A percentile compares a stretch with the other conserved stretches of the same genome.
Evolutionary conservation across 2,888 invertebrate genomes (phyloP).

Genomic region (Caenorhabditis sp.): DNA sequence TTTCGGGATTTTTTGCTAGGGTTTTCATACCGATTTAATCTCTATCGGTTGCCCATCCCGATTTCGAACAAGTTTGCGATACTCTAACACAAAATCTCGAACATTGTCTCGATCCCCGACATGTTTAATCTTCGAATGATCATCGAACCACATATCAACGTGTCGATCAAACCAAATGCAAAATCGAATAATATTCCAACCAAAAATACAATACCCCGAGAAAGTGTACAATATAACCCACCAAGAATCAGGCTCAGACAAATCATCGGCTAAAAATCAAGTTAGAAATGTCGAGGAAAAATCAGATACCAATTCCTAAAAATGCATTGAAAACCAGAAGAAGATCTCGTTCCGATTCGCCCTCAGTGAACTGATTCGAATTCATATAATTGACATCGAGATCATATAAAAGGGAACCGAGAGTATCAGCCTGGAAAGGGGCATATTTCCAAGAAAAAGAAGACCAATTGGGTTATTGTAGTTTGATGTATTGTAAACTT

Average conservation of each 20-base stretch:
- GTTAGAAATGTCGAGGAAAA: neutral
- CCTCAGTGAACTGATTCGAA: neutral
- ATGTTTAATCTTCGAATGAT: slow-evolving; percentile 8
- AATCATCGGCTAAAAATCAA: slow-evolving; percentile 24
- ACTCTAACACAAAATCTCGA: slow-evolving; percentile 31
- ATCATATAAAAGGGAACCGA: neutral
- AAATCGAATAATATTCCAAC: slow-evolving; percentile 23
- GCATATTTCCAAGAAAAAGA: too few species aligned
- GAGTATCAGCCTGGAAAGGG: neutral
- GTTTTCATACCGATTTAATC: slow-evolving; percentile 33
- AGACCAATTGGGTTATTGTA: too few species aligned
- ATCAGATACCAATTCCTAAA: neutral
- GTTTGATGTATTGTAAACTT: too few species aligned
- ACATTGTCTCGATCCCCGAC: neutral
- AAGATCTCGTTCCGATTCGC: neutral
- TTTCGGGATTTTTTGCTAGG: too few species aligned
- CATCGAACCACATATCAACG: slow-evolving; percentile 1
- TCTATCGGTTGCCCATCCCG: slow-evolving; percentile 13
- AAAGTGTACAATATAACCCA: slow-evolving; percentile 28
- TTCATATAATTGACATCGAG: neutral
- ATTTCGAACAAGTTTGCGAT: slow-evolving; percentile 6
- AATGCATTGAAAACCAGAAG: neutral
- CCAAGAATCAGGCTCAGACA: slow-evolving; percentile 19
- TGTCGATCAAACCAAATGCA: slow-evolving; percentile 17
- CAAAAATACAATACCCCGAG: slow-evolving; percentile 15